A percentile compares a stretch with the other conserved stretches of the same genome.
These are phyloP conservation scores for Drosophila bocqueti DNA, from an alignment of 1,140 invertebrate species.

Conservation along the genomic window DNA sequence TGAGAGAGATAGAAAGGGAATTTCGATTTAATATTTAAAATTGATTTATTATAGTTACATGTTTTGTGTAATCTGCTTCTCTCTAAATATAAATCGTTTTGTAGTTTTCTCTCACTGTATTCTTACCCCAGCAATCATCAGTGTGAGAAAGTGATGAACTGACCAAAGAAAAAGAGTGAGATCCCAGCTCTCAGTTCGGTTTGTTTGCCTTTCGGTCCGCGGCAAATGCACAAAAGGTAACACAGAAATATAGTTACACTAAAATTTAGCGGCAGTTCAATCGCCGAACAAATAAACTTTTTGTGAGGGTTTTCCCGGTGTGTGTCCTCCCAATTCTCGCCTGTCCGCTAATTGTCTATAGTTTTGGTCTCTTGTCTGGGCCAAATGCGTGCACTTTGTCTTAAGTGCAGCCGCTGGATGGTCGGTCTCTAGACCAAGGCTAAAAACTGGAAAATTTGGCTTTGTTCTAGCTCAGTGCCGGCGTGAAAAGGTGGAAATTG, in stretches of 20 bases:
- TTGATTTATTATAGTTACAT: too few relatives aligned
- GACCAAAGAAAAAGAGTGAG: constrained; percentile 34
- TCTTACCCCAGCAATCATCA: constrained; percentile 3
- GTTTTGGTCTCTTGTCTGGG: constrained; percentile 18
- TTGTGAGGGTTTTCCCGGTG: constrained; percentile 45
- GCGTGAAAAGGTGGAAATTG: constrained; percentile 32
- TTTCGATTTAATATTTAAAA: too few relatives aligned
- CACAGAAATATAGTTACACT: constrained; percentile 75
- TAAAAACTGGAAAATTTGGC: constrained; percentile 4
- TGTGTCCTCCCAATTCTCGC: constrained; percentile 68
- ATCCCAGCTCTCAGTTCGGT: constrained; percentile 8
- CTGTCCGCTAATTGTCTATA: constrained; percentile 59
- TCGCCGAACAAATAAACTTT: constrained; percentile 68
- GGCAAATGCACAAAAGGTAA: constrained; percentile 79
- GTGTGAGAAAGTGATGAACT: constrained; percentile 71
- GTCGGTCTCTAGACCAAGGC: not conserved
- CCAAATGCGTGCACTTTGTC: constrained; percentile 76
- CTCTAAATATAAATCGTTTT: too few relatives aligned
- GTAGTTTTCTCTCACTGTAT: not conserved
- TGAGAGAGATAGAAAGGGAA: too few relatives aligned
- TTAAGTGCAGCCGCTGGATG: constrained; percentile 66
- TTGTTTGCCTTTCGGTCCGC: constrained; percentile 59
- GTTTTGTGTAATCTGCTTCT: too few relatives aligned
- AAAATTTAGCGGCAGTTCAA: constrained; percentile 82
- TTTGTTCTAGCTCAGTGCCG: constrained; percentile 7